Conservation (phyloP, 1,140 invertebrate genomes). For the Planococcus citri region DNA sequence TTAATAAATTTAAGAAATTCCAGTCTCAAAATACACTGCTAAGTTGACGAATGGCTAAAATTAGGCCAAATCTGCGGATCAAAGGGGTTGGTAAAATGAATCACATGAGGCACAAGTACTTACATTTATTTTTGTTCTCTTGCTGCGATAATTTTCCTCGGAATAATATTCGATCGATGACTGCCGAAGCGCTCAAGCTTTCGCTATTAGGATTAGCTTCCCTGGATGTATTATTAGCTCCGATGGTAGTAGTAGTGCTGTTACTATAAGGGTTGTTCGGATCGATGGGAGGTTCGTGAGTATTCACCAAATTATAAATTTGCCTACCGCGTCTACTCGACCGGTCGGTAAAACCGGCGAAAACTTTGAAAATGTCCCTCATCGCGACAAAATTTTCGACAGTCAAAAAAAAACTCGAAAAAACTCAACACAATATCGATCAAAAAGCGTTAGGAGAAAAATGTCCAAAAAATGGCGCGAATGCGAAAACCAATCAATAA, state of each 20-base stretch:
- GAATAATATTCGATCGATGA: neutral
- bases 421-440: too few species aligned
- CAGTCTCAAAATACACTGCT: too few species aligned
- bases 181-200: neutral
- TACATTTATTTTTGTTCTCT: neutral
- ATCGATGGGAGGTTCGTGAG: neutral
- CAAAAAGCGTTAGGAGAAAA: too few species aligned
- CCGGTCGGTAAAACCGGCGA: neutral
- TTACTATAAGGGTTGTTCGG: neutral
- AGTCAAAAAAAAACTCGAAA: neutral
- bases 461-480: too few species aligned
- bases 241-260: neutral
- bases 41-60: too few species aligned
- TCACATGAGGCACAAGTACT: neutral
- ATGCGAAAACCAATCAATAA: too few species aligned
- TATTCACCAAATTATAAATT: constrained; percentile 1
- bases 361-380: constrained; percentile 7
- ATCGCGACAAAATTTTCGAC: neutral
- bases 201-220: neutral
- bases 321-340: neutral
- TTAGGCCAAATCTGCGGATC: too few species aligned
- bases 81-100: too few species aligned
- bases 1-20: too few species aligned
- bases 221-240: neutral
- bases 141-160: neutral